These are phyloP conservation scores for Cyanoramphus novaezelandiae DNA, from an alignment of 2,113 vertebrate genomes.

Conservation along the genomic window DNA sequence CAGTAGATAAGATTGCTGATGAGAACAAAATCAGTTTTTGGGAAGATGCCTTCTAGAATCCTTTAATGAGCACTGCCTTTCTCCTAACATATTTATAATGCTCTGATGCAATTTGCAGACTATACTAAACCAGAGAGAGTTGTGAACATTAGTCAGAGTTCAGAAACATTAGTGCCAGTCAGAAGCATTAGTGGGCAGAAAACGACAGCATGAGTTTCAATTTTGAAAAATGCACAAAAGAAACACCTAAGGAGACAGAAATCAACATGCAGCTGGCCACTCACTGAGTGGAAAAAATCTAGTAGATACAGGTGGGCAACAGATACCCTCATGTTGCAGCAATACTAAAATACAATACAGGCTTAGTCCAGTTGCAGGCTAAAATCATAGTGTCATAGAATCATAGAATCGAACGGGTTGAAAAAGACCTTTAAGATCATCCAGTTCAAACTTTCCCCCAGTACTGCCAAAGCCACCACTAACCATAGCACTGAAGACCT, in stretches of 20 bases:
- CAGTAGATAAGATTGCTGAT: neutral
- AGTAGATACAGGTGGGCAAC: neutral
- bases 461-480: too few species aligned
- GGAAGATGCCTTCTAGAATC: neutral
- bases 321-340: neutral
- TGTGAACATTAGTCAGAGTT: constrained; percentile 6
- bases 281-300: neutral
- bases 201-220: neutral
- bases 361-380: neutral
- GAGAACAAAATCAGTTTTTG: neutral
- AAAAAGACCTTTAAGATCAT: too few species aligned
- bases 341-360: neutral
- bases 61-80: neutral
- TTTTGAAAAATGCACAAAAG: constrained; percentile 22
- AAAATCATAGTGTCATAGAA: neutral
- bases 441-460: too few species aligned
- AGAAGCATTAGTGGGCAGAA: constrained; percentile 33
- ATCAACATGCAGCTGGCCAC: neutral
- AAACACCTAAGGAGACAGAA: neutral
- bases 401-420: too few species aligned
- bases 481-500: too few species aligned
- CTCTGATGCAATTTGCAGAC: constrained; percentile 27
- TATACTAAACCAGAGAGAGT: constrained; percentile 12
- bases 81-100: neutral
- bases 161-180: neutral